Conservation (phyloP, 2,888 invertebrate species). For the Pinctada fucata region DNA sequence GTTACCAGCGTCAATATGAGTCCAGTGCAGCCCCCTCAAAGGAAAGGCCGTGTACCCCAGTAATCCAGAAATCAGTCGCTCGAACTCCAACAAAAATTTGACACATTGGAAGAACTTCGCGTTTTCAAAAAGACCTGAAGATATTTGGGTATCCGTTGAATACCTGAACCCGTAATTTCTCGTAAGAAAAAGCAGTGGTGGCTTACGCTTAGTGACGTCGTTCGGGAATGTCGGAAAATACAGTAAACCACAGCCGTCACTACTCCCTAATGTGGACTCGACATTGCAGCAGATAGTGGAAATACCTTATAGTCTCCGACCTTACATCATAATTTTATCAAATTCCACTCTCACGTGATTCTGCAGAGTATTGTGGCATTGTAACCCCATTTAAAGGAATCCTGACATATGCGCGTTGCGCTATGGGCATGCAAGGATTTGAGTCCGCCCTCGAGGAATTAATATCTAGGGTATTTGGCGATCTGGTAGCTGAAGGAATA, state of each 20-base stretch:
- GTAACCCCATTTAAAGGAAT: slow-evolving; percentile 42
- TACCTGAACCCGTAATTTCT: slow-evolving; percentile 59
- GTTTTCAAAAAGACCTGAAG: slow-evolving; percentile 37
- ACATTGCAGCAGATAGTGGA: slow-evolving; percentile 39
- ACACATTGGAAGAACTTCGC: slow-evolving; percentile 51
- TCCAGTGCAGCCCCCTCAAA: slow-evolving; percentile 46
- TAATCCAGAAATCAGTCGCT: slow-evolving; percentile 42
- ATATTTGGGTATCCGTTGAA: slow-evolving; percentile 44
- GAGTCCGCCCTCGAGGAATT: slow-evolving; percentile 44
- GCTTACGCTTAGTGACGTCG: slow-evolving; percentile 51
- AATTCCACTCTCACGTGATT: slow-evolving; percentile 38
- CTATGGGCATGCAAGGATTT: slow-evolving; percentile 49
- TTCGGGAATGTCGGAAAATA: slow-evolving; percentile 52
- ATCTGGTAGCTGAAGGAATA: background rate
- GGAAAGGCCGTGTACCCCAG: slow-evolving; percentile 49
- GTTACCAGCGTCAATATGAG: slow-evolving; percentile 53
- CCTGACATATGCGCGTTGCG: slow-evolving; percentile 37
- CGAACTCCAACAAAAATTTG: slow-evolving; percentile 47
- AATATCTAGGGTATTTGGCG: slow-evolving; percentile 17
- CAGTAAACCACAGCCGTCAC: slow-evolving; percentile 49
- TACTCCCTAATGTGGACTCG: slow-evolving; percentile 43
- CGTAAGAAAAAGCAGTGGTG: slow-evolving; percentile 47
- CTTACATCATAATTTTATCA: slow-evolving; percentile 44
- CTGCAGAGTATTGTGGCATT: slow-evolving; percentile 38
- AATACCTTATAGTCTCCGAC: slow-evolving; percentile 45